These are phyloP conservation scores for Centruroides sculpturatus DNA, from an alignment of 1,140 invertebrate genomes.

Conservation along the genomic window DNA sequence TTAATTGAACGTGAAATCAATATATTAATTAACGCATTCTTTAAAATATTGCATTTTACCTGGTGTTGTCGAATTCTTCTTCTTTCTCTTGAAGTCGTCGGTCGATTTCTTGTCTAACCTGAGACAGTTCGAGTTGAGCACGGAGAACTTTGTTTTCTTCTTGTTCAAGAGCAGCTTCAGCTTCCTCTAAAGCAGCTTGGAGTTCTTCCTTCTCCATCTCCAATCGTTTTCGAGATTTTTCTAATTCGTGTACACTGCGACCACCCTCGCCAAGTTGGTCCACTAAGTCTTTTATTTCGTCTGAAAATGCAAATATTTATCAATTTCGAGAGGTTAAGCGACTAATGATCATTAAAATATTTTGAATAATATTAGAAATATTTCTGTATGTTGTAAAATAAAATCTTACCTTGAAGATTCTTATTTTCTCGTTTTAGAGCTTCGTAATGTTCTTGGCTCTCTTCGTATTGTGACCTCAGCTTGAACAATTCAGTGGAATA, in stretches of 20 bases:
- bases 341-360: not conserved
- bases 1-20: not conserved
- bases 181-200: conserved; percentile 95
- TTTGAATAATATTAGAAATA: not conserved
- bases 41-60: not conserved
- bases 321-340: not conserved
- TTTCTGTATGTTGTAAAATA: not conserved
- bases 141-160: conserved; percentile 96
- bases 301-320: conserved; percentile 16
- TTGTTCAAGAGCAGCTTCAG: conserved; percentile 95
- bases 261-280: conserved; percentile 99
- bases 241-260: conserved; percentile 83
- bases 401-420: conserved; percentile 55
- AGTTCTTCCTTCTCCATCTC: conserved; percentile 99
- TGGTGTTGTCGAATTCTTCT: conserved; percentile 98
- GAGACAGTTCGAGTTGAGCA: conserved; percentile 89
- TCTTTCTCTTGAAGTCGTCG: conserved; percentile 98
- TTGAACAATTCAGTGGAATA: conserved; percentile 99
- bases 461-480: conserved; percentile 94
- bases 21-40: not conserved
- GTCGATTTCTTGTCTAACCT: conserved; percentile 97
- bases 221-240: conserved; percentile 92
- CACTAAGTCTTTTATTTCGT: conserved; percentile 97
- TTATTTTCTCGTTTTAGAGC: conserved; percentile 98
- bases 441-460: conserved; percentile 92